Evolutionary conservation across 1,140 invertebrate species (phyloP).

Genomic region (Drosophila carrolli): DNA sequence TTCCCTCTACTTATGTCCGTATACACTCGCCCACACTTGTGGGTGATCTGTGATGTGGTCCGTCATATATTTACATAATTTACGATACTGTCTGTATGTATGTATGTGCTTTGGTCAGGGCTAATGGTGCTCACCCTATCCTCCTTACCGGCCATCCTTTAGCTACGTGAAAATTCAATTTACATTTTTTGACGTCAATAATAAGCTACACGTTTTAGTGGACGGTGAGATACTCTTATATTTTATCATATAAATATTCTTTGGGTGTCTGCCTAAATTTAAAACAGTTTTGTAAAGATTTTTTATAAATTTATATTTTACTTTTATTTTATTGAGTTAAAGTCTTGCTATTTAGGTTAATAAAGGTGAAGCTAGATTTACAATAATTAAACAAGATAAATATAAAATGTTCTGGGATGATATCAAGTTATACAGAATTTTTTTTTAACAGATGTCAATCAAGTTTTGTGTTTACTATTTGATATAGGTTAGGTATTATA

Average conservation of each 20-base stretch:
- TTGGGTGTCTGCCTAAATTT: no score
- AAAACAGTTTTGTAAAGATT: background rate
- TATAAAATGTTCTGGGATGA: no score
- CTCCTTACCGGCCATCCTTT: background rate
- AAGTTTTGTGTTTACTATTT: no score
- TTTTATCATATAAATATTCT: background rate
- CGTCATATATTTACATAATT: conserved; percentile 61
- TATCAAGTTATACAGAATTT: no score
- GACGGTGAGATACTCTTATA: conserved; percentile 1
- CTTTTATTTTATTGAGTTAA: no score
- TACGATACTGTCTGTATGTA: conserved; percentile 23
- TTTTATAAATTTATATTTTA: background rate
- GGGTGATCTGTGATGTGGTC: conserved; percentile 49
- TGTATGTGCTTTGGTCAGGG: conserved; percentile 11
- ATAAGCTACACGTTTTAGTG: background rate
- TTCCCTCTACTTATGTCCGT: conserved; percentile 9
- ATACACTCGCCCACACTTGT: conserved; percentile 3
- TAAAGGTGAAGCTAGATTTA: no score
- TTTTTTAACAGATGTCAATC: no score
- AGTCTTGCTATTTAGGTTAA: no score
- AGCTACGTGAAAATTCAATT: conserved; percentile 29
- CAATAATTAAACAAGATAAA: no score
- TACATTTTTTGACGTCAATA: conserved; percentile 29
- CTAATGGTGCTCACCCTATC: conserved; percentile 2
- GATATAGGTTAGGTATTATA: no score